Evolutionary conservation across 1,140 invertebrate genomes (phyloP).

Genomic region (Drosophila malerkotliana): DNA sequence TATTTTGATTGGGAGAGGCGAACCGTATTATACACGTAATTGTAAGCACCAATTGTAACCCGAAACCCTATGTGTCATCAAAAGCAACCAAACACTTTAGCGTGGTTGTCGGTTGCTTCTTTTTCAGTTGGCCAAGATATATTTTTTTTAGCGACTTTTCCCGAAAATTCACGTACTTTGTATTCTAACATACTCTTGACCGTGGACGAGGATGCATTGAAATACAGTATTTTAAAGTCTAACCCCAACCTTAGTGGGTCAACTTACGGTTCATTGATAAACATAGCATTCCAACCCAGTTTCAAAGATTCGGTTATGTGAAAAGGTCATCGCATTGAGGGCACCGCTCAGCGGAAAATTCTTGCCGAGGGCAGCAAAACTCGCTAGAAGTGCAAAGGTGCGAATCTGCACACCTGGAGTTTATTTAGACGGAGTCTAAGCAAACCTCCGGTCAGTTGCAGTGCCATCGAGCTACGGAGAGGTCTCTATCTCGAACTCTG

Average conservation of each 20-base stretch:
- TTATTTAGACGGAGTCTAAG: constrained; percentile 54
- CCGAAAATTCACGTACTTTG: neutral
- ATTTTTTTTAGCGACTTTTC: neutral
- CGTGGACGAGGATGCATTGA: constrained; percentile 14
- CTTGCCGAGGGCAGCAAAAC: constrained; percentile 66
- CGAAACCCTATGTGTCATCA: neutral
- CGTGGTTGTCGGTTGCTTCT: neutral
- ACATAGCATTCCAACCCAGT: constrained; percentile 62
- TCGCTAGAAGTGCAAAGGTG: constrained; percentile 27
- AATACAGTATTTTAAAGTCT: neutral
- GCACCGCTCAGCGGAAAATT: constrained; percentile 76
- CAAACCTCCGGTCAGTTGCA: constrained; percentile 53
- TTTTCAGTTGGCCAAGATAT: neutral
- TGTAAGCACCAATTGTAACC: neutral
- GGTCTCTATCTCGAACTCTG: constrained; percentile 24
- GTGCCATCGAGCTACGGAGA: constrained; percentile 37
- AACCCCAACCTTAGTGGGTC: constrained; percentile 55
- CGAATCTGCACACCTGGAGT: constrained; percentile 29
- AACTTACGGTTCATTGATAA: constrained; percentile 66
- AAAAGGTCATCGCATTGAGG: constrained; percentile 77
- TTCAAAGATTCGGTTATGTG: constrained; percentile 36
- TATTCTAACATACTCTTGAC: constrained; percentile 25
- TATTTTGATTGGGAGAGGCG: neutral
- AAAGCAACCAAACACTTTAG: constrained; percentile 1
- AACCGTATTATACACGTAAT: no score